These are phyloP conservation scores for Helicoverpa zea DNA, from an alignment of 1,140 invertebrate genomes.

Conservation along the genomic window DNA sequence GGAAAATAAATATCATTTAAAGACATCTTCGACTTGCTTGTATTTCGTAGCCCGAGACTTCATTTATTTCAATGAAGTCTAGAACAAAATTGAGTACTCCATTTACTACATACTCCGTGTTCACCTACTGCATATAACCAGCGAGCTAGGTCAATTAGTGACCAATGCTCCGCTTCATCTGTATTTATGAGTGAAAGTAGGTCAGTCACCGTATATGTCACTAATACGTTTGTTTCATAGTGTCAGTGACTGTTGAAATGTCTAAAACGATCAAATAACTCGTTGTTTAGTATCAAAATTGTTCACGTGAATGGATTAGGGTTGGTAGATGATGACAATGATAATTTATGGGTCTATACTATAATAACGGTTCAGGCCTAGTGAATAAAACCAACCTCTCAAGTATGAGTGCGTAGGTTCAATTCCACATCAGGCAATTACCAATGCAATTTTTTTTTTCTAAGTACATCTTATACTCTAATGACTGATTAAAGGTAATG, in stretches of 20 bases:
- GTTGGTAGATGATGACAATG: too few species aligned
- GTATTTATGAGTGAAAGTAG: constrained; percentile 37
- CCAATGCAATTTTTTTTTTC: too few species aligned
- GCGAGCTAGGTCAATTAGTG: constrained; percentile 29
- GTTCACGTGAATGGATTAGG: too few species aligned
- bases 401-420: too few species aligned
- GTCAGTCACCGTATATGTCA: not conserved
- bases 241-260: not conserved
- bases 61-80: not conserved
- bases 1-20: not conserved
- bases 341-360: too few species aligned
- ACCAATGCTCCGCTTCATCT: constrained; percentile 32
- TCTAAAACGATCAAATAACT: not conserved
- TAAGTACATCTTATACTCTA: too few species aligned
- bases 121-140: not conserved
- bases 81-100: not conserved
- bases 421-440: too few species aligned
- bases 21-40: not conserved
- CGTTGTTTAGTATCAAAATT: too few species aligned
- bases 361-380: too few species aligned
- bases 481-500: too few species aligned
- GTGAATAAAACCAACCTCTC: too few species aligned
- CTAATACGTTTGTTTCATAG: constrained; percentile 11
- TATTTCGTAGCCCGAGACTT: not conserved
- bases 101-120: not conserved